phyloP scores from a whole-genome alignment of 1,140 invertebrate species.

The Drosophila serrata region DNA sequence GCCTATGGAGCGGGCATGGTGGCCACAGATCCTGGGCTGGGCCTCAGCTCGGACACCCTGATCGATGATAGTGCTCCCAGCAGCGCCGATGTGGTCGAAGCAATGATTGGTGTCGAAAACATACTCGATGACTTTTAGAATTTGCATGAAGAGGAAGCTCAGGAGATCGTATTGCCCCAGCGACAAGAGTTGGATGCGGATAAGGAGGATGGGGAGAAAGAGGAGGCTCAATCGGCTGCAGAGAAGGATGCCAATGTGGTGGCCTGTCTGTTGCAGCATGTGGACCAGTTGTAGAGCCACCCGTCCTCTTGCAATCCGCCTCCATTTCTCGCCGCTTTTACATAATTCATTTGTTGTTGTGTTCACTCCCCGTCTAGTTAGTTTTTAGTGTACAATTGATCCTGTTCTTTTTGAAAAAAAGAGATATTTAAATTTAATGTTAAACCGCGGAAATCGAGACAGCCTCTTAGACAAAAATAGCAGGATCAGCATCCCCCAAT shows the following conservation, averaged over 20 bases:
- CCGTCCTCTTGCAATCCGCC: neutral
- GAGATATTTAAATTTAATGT: neutral
- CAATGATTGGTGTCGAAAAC: constrained; percentile 71
- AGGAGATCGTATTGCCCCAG: constrained; percentile 20
- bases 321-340: constrained; percentile 1
- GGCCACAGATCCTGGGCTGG: constrained; percentile 32
- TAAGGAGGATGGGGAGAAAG: constrained; percentile 13
- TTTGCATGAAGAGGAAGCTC: constrained; percentile 82
- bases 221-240: constrained; percentile 10
- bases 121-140: constrained; percentile 81
- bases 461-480: neutral
- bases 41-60: constrained; percentile 56
- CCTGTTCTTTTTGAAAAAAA: neutral
- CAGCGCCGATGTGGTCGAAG: constrained; percentile 70
- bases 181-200: constrained; percentile 16
- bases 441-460: neutral
- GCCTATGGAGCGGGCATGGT: constrained; percentile 48
- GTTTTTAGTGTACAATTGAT: neutral
- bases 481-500: neutral
- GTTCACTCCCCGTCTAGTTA: constrained; percentile 1
- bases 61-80: constrained; percentile 66
- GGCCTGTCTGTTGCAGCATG: constrained; percentile 63
- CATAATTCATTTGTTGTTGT: constrained; percentile 19
- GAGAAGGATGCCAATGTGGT: constrained; percentile 52
- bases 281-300: constrained; percentile 62